phyloP scores from a whole-genome alignment of 2,797 vertebrate species.

The Dendrocincla fuliginosa region DNA sequence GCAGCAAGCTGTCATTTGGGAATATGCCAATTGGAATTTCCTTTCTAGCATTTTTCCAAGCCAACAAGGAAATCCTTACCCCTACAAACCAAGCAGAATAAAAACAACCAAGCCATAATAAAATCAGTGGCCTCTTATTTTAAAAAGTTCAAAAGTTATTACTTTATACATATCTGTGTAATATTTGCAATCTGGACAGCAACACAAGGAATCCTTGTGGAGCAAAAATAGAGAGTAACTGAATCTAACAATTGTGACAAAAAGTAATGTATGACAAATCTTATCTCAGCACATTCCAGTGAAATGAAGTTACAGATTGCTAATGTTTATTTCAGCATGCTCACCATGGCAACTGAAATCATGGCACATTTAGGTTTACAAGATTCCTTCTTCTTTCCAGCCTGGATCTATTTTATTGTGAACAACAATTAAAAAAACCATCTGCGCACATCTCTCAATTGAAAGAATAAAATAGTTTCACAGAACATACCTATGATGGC shows the following conservation, averaged over 20 bases:
- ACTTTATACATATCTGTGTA: not conserved
- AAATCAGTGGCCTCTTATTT: not conserved
- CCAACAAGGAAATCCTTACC: not conserved
- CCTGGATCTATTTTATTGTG: not conserved
- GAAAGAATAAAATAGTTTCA: not conserved
- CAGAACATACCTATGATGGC: constrained; percentile 82
- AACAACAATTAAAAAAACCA: not conserved
- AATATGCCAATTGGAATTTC: fast-evolving
- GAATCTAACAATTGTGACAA: constrained; percentile 21
- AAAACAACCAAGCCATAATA: not conserved
- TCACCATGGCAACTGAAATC: constrained; percentile 68
- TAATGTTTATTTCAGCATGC: constrained; percentile 31
- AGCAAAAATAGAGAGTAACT: constrained; percentile 15
- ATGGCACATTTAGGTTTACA: constrained; percentile 9
- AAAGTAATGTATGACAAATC: not conserved
- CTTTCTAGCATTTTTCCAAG: not conserved
- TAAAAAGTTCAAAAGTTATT: not conserved
- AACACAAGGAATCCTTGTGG: not conserved
- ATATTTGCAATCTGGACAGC: not conserved
- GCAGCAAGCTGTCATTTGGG: not conserved
- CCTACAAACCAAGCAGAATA: not conserved
- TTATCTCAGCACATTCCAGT: constrained; percentile 3
- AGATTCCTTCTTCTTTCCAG: not conserved
- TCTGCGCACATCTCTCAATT: not conserved
- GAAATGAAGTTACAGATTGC: constrained; percentile 23